These are phyloP conservation scores for Drosophila merina DNA, from an alignment of 2,888 invertebrate species.

Conservation along the genomic window DNA sequence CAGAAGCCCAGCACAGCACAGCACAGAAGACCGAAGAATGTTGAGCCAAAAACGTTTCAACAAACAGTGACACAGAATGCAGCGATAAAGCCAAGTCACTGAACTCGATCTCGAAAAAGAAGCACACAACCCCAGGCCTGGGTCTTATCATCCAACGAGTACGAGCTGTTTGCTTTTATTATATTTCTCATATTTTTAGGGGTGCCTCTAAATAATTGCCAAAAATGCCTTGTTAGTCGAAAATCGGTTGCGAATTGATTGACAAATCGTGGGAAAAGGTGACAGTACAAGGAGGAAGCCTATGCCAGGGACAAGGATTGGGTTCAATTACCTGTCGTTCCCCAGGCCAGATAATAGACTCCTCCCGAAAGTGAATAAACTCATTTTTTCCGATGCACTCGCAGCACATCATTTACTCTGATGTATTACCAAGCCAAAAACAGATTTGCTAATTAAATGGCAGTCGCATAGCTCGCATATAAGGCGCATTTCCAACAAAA, in stretches of 20 bases:
- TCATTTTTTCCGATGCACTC: constrained; percentile 35
- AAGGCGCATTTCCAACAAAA: constrained; percentile 40
- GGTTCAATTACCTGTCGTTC: constrained; percentile 44
- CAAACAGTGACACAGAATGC: constrained; percentile 35
- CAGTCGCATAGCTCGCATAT: constrained; percentile 15
- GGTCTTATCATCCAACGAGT: constrained; percentile 49
- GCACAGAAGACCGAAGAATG: constrained; percentile 37
- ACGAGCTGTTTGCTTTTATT: constrained; percentile 24
- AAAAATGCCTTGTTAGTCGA: constrained; percentile 32
- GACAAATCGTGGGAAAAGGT: constrained; percentile 60
- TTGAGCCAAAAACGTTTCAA: constrained; percentile 60
- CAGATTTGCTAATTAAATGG: constrained; percentile 66
- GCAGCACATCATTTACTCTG: constrained; percentile 55
- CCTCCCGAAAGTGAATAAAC: constrained; percentile 65
- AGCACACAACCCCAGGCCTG: constrained; percentile 12
- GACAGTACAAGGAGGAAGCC: constrained; percentile 30
- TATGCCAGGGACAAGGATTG: constrained; percentile 17
- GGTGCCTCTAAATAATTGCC: constrained; percentile 52
- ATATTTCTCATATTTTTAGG: constrained; percentile 5
- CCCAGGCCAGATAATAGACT: constrained; percentile 43
- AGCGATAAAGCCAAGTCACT: constrained; percentile 59
- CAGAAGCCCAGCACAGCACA: constrained; percentile 13
- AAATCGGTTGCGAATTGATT: constrained; percentile 28
- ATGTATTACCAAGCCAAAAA: constrained; percentile 63
- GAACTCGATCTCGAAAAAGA: constrained; percentile 25